Conservation (phyloP, 1,140 invertebrate genomes). For the Calliopsis andreniformis region DNA sequence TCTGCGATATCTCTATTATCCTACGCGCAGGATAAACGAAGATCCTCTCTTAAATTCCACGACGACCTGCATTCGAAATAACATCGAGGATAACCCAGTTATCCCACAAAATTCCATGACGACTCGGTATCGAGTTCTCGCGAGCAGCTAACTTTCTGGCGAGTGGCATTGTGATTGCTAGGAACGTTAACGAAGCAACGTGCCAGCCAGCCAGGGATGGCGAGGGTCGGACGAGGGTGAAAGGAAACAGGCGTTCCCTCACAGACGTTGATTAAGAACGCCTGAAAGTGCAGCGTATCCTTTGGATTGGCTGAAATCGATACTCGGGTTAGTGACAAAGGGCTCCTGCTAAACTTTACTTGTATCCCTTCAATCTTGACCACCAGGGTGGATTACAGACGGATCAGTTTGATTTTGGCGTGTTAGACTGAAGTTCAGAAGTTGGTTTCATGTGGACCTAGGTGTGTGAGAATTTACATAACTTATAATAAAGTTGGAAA, state of each 20-base stretch:
- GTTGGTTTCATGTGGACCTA: too few species aligned
- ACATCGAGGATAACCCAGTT: constrained; percentile 42
- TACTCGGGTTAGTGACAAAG: too few species aligned
- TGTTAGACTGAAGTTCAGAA: too few species aligned
- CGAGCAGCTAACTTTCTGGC: constrained; percentile 15
- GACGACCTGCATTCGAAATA: constrained; percentile 30
- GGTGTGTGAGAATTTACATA: too few species aligned
- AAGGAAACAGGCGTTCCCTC: not conserved
- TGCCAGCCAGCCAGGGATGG: not conserved
- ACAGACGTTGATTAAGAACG: constrained; percentile 1
- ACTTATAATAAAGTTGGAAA: too few species aligned
- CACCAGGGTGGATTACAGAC: too few species aligned
- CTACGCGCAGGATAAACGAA: not conserved
- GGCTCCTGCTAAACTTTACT: too few species aligned
- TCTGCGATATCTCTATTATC: constrained; percentile 3
- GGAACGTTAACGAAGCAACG: constrained; percentile 1
- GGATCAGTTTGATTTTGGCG: too few species aligned
- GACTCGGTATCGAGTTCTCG: constrained; percentile 10
- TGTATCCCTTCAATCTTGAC: too few species aligned
- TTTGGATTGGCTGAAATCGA: not conserved
- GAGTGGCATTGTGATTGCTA: constrained; percentile 8
- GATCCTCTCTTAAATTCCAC: constrained; percentile 45
- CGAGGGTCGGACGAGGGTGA: too few species aligned
- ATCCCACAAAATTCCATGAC: constrained; percentile 23
- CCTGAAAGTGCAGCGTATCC: not conserved